Evolutionary conservation across 2,113 vertebrate genomes (phyloP), one percentile per base, ranked within the genome.

Genomic region (Chaetodon auriga): DNA sequence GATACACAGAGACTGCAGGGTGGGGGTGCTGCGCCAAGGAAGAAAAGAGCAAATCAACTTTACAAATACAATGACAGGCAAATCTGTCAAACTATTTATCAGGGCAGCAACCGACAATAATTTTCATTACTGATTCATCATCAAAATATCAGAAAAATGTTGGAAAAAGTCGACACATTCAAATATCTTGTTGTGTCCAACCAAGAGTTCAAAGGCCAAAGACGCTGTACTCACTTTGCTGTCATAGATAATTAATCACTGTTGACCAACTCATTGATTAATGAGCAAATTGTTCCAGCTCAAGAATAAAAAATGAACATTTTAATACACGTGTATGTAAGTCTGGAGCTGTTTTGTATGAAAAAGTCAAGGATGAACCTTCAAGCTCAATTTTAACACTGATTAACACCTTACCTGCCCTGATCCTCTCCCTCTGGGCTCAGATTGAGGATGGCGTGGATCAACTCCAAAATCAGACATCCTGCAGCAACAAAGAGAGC

Each of bases 401-500:
- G n/a, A n/a, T n/a, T n/a, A 30, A 30, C 30, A 30, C 5, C 88
- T 79, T 87, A 99, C 98, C 97, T 98, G 94, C 92, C 96, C 68
- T 95, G 93, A 43, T 96, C 94, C 90, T 97, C 97, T 72, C 96
- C 96, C 84, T 99, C 97, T 13, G 97, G 96, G 83, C 95, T 99
- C 49, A 99, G 92, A 71, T 99, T 99, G 49, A 99, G 95, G 80
- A 99, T 99, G 1, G 97, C 97, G 75, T 99, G 98, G 80, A 99
- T 97, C 92, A 99, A 89, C 93, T 99, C 97, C 87, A 99, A 86
- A 86, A 99, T 98, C 7, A 98, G 94, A 87, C 96, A 98, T 25
- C 98, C 98, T 99, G 80, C 70, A 89, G 87, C 2, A 53, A 83
- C 65, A 74, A 13, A 75, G 13, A 82, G 10, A 81, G 25, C 45